Conservation (phyloP, 2,888 invertebrate genomes). For the Ischnus inquisitorius region DNA sequence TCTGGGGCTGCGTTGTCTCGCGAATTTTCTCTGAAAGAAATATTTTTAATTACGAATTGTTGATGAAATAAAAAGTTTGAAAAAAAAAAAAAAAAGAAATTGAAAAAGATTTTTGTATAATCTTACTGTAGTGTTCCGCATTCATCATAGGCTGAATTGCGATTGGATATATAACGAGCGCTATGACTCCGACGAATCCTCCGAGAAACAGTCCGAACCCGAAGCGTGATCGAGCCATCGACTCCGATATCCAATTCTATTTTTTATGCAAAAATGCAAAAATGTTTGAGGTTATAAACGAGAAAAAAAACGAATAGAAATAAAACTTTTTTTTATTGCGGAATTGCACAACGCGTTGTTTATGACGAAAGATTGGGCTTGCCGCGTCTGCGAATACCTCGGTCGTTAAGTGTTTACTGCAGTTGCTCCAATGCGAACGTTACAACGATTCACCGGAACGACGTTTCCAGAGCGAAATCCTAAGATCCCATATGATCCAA, state of each 20-base stretch:
- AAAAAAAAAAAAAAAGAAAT: slow-evolving; percentile 29
- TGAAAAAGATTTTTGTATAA: slow-evolving; percentile 16
- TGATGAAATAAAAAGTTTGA: slow-evolving; percentile 13
- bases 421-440: background rate
- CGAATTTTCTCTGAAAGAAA: slow-evolving; percentile 87
- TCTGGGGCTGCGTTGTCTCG: slow-evolving; percentile 75
- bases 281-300: slow-evolving; percentile 19
- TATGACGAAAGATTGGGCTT: background rate
- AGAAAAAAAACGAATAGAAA: background rate
- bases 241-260: background rate
- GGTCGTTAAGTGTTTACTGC: background rate
- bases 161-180: background rate
- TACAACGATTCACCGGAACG: background rate
- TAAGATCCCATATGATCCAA: background rate
- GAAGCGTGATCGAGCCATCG: slow-evolving; percentile 81
- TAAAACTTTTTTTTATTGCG: background rate
- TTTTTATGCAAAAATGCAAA: background rate
- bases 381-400: background rate
- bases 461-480: slow-evolving; percentile 15
- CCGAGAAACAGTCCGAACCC: slow-evolving; percentile 86
- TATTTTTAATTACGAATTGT: slow-evolving; percentile 83
- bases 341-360: background rate
- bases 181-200: slow-evolving; percentile 86
- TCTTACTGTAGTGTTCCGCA: slow-evolving; percentile 88
- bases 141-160: slow-evolving; percentile 88